Conservation (phyloP, 2,888 invertebrate species). For the Empis stercorea region DNA sequence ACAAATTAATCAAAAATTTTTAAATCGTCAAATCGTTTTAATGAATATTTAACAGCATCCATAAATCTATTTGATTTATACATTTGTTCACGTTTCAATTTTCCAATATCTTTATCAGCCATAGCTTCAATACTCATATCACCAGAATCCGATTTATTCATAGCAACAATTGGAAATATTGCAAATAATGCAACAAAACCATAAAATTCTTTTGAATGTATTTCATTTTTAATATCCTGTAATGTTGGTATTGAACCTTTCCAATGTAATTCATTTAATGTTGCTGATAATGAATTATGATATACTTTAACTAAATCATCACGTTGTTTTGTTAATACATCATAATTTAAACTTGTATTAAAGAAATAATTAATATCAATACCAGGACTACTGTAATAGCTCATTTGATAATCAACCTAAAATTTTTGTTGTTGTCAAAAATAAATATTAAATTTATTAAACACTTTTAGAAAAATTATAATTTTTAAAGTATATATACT, state of each 20-base stretch:
- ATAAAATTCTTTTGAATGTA: slow-evolving; percentile 25
- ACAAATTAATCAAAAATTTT: slow-evolving; percentile 26
- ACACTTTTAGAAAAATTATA: too few species aligned
- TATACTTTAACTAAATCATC: slow-evolving; percentile 24
- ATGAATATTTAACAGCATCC: slow-evolving; percentile 25
- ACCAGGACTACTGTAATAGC: slow-evolving; percentile 32
- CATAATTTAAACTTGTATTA: slow-evolving; percentile 24
- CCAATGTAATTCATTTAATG: slow-evolving; percentile 14
- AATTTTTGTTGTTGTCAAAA: too few species aligned
- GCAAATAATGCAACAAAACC: slow-evolving; percentile 32
- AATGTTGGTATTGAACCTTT: slow-evolving; percentile 20
- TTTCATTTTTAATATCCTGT: slow-evolving; percentile 24
- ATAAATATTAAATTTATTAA: too few species aligned
- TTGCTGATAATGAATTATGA: slow-evolving; percentile 22
- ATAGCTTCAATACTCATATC: slow-evolving; percentile 30
- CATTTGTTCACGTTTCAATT: slow-evolving; percentile 27
- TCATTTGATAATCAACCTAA: slow-evolving; percentile 31
- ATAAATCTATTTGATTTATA: slow-evolving; percentile 30
- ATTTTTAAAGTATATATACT: too few species aligned
- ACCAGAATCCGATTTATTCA: slow-evolving; percentile 30
- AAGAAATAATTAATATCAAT: slow-evolving; percentile 34
- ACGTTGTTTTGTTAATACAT: slow-evolving; percentile 22
- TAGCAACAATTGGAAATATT: slow-evolving; percentile 32
- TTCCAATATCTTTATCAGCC: slow-evolving; percentile 25
- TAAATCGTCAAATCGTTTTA: slow-evolving; percentile 28